These are phyloP conservation scores for Lagocephalus sceleratus DNA, from an alignment of 2,797 vertebrate species.

Conservation along the genomic window DNA sequence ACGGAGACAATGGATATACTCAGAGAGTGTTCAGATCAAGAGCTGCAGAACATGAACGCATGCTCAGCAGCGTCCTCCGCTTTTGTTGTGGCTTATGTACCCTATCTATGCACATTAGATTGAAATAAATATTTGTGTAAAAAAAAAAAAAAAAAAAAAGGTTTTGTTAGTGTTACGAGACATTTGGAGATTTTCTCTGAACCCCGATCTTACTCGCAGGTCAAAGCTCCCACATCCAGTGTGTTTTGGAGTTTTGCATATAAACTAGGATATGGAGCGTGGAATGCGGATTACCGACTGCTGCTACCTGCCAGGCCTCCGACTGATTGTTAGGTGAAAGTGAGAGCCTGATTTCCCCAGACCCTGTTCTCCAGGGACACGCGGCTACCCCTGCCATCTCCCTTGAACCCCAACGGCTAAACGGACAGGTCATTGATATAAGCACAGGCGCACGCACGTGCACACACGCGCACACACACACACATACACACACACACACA, in stretches of 20 bases:
- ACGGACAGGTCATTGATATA: conserved; percentile 70
- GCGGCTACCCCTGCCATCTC: conserved; percentile 63
- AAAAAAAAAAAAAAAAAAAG: conserved; percentile 19
- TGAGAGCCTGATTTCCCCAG: conserved; percentile 76
- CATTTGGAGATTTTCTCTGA: conserved; percentile 24
- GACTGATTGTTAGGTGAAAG: conserved; percentile 70
- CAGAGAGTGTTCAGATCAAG: conserved; percentile 53
- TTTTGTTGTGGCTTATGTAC: conserved; percentile 28
- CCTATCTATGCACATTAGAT: conserved; percentile 21
- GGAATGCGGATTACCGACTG: conserved; percentile 50
- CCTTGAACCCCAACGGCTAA: conserved; percentile 66
- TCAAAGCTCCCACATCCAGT: conserved; percentile 38
- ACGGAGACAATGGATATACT: conserved; percentile 65
- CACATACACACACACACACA: conserved; percentile 12
- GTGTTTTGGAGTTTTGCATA: conserved; percentile 61
- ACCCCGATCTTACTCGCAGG: conserved; percentile 9
- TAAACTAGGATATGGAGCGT: conserved; percentile 63
- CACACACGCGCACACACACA: conserved; percentile 3
- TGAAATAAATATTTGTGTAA: conserved; percentile 1
- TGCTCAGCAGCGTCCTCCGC: conserved; percentile 37
- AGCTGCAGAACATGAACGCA: conserved; percentile 50
- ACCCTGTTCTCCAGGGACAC: conserved; percentile 66
- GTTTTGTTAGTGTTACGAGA: conserved; percentile 6
- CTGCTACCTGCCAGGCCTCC: conserved; percentile 66
- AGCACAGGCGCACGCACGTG: conserved; percentile 4